Evolutionary conservation across 2,888 invertebrate genomes (phyloP).

Genomic region (Cephus sareptanus): DNA sequence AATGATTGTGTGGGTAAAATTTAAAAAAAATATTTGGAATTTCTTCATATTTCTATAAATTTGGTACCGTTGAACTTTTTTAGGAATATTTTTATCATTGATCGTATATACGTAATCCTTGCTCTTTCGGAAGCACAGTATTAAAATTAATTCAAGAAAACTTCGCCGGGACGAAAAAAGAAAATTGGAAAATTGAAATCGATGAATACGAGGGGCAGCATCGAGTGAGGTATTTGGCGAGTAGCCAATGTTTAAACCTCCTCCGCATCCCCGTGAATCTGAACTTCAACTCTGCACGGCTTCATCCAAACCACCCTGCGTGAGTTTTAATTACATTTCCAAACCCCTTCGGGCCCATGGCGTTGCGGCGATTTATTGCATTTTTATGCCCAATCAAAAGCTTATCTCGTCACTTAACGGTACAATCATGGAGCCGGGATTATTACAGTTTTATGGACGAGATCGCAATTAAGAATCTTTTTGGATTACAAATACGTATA

Average conservation of each 20-base stretch:
- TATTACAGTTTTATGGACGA: slow-evolving; percentile 15
- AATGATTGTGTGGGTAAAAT: neutral
- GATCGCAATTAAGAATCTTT: neutral
- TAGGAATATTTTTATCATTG: neutral
- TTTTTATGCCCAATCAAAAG: slow-evolving; percentile 35
- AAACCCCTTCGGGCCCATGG: slow-evolving; percentile 10
- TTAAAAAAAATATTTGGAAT: neutral
- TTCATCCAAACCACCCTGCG: slow-evolving; percentile 12
- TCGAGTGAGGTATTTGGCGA: slow-evolving; percentile 27
- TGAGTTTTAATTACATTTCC: slow-evolving; percentile 46
- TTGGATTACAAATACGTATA: neutral
- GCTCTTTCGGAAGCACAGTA: neutral
- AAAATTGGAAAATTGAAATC: slow-evolving; percentile 3
- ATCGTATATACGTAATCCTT: neutral
- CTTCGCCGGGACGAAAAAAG: neutral
- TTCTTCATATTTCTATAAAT: neutral
- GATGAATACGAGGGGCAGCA: neutral
- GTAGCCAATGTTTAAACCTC: slow-evolving; percentile 31
- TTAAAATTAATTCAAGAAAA: neutral
- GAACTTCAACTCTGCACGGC: slow-evolving; percentile 5
- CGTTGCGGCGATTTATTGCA: slow-evolving; percentile 34
- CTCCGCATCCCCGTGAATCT: slow-evolving; percentile 20
- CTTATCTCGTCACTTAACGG: slow-evolving; percentile 20
- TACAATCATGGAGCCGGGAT: slow-evolving; percentile 18
- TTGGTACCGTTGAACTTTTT: neutral